A percentile compares a stretch with the other conserved stretches of the same genome.
These are phyloP conservation scores for Tipula helvola DNA, from an alignment of 2,888 invertebrate species.

Conservation along the genomic window DNA sequence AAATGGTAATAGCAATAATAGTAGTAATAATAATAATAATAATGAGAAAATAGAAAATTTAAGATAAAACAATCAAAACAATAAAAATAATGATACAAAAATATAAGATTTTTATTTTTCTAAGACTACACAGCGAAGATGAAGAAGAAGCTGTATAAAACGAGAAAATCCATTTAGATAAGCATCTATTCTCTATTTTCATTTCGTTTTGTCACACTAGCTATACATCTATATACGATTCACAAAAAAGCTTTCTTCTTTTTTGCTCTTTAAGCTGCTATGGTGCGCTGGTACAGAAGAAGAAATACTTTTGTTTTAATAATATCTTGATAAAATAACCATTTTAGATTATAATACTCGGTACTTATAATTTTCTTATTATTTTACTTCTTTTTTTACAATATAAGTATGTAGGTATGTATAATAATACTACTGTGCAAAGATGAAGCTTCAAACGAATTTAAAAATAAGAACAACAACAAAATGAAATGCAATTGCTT, in stretches of 20 bases:
- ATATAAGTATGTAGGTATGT: not conserved
- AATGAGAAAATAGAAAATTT: not conserved
- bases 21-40: not conserved
- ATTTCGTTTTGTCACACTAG: not conserved
- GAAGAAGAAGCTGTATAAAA: not conserved
- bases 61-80: not conserved
- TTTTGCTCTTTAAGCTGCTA: not conserved
- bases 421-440: not conserved
- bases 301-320: not conserved
- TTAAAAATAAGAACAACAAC: not conserved
- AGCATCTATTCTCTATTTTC: not conserved
- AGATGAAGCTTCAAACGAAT: not conserved
- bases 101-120: not conserved
- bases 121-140: not conserved
- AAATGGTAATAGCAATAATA: not conserved
- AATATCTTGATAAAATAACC: conserved; percentile 4
- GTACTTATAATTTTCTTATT: not conserved
- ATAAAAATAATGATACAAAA: conserved; percentile 4
- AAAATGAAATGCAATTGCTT: not conserved
- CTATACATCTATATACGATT: not conserved
- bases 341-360: not conserved
- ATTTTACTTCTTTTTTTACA: not conserved
- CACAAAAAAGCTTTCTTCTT: not conserved
- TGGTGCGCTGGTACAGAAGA: not conserved
- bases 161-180: not conserved